Evolutionary conservation across 2,113 vertebrate genomes (phyloP), one percentile per base, ranked within the genome.

Genomic region (Halichoeres trimaculatus): DNA sequence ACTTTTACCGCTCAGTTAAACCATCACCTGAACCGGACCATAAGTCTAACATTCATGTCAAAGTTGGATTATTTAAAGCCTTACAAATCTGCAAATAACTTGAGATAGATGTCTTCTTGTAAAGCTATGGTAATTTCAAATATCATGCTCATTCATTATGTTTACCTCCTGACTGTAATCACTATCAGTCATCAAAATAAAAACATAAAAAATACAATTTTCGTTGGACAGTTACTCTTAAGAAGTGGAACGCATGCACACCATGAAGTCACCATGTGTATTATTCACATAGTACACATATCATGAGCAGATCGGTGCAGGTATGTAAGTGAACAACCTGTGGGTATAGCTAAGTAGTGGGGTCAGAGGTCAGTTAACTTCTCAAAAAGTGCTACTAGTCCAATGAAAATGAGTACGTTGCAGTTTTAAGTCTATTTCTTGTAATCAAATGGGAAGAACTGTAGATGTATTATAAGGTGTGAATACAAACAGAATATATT

Each of bases 131-230:
- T 92, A 80, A 80, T 77, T 82, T 78, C 60, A 83, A 86, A 84
- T 89, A 81, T 82, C 64, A 74, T 91, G 82, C 81, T 87, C 86
- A 85, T 91, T 91, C 73, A 64, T 87, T 88, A 81, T 91, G 86
- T 91, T 91, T 90, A 92, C 91, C 86, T 91, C 87, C 72, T 90
- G 89, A 91, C 91, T 92, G 90, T 93, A 90, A 87, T 90, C 86
- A 84, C 62, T 86, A 87, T 88, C 85, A 89, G 91, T 92, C 91
- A 90, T 91, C 40, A 66, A 93, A 94, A 93, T 93, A 90, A 93
- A 93, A 93, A 81, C 70, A 34, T 79, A 17, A 83, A 85, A 87
- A 88, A 80, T 54, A 63, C 51, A 12, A 20, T 1, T 74, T 13
- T 60, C 43, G 60, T 76, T 67, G 10, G 61, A 57, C 1, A 40